These are phyloP conservation scores for Conistra vaccinii DNA, from an alignment of 2,888 invertebrate genomes.

Conservation along the genomic window DNA sequence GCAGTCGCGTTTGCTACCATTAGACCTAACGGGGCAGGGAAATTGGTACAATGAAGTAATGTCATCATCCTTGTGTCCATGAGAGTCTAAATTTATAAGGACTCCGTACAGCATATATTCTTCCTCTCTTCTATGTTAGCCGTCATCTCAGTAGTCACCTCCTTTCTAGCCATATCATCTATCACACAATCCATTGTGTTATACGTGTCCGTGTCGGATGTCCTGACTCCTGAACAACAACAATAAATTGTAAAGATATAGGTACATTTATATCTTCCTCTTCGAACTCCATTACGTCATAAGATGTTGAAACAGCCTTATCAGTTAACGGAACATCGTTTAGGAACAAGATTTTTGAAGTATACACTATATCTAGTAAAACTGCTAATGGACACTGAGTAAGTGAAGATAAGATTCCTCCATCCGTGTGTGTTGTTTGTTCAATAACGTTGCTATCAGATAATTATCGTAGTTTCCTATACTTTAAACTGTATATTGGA, in stretches of 20 bases:
- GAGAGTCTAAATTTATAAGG: neutral
- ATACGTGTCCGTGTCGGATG: no score
- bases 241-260: conserved; percentile 13
- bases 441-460: conserved; percentile 76
- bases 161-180: neutral
- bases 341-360: conserved; percentile 64
- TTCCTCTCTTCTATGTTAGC: neutral
- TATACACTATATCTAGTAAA: conserved; percentile 54
- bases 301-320: conserved; percentile 53
- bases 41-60: neutral
- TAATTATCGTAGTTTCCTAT: conserved; percentile 79
- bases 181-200: neutral
- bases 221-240: conserved; percentile 22
- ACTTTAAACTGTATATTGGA: conserved; percentile 65
- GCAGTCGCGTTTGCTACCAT: no score
- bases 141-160: neutral
- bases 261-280: conserved; percentile 33
- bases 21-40: no score
- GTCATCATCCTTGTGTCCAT: neutral
- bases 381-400: conserved; percentile 54
- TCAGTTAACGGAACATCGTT: conserved; percentile 61
- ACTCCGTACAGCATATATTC: no score
- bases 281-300: conserved; percentile 51
- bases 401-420: conserved; percentile 71
- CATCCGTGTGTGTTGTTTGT: conserved; percentile 74